phyloP scores from a whole-genome alignment of 1,140 invertebrate genomes.

The Branchinecta lynchi region DNA sequence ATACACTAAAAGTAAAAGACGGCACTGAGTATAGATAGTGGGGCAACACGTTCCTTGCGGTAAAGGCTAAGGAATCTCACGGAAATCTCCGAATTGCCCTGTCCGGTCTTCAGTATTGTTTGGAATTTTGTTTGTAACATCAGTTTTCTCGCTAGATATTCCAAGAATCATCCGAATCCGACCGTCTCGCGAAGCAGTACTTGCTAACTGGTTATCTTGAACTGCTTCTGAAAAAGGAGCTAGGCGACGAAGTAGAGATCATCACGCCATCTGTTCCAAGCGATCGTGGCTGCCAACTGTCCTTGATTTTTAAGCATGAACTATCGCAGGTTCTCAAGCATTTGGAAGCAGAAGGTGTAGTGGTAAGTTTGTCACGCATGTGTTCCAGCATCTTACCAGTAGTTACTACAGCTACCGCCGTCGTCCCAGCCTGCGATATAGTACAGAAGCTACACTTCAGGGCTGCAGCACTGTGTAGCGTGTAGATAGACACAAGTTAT shows the following conservation, averaged over 20 bases:
- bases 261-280: conserved; percentile 38
- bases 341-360: conserved; percentile 36
- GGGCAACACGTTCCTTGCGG: too few species aligned
- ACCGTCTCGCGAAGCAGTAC: conserved; percentile 35
- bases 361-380: conserved; percentile 39
- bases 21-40: too few species aligned
- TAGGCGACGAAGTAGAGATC: conserved; percentile 30
- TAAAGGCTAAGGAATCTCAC: too few species aligned
- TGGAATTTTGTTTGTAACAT: neutral
- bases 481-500: too few species aligned
- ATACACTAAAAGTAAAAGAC: too few species aligned
- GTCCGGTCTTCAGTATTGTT: too few species aligned
- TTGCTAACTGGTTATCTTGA: conserved; percentile 43
- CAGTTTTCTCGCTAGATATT: conserved; percentile 33
- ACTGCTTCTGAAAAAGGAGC: conserved; percentile 20
- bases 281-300: conserved; percentile 41
- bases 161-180: conserved; percentile 35
- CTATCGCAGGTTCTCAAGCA: conserved; percentile 34
- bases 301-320: conserved; percentile 32
- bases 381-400: too few species aligned
- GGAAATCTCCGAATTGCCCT: too few species aligned
- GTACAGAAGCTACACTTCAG: too few species aligned
- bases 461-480: too few species aligned
- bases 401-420: neutral
- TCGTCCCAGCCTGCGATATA: too few species aligned